These are phyloP conservation scores for Catagonus wagneri DNA, from an alignment of 2,113 vertebrate genomes.

Conservation along the genomic window DNA sequence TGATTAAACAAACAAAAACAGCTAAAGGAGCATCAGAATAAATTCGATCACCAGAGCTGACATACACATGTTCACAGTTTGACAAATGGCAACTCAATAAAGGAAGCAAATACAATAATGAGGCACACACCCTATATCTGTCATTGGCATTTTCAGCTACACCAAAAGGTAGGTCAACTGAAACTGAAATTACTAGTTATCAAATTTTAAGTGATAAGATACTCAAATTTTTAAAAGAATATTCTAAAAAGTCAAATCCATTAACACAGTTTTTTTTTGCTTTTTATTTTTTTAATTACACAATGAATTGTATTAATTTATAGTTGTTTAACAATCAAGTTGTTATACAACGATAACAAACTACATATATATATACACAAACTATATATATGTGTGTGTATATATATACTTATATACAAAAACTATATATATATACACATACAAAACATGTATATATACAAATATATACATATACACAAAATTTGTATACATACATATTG, in stretches of 20 bases:
- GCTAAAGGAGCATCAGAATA: background rate
- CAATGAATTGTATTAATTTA: too few species aligned
- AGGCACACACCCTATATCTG: background rate
- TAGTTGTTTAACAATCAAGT: too few species aligned
- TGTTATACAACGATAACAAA: too few species aligned
- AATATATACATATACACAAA: too few species aligned
- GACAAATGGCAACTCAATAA: background rate
- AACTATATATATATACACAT: too few species aligned
- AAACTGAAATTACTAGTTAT: conserved; percentile 23
- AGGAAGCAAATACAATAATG: background rate
- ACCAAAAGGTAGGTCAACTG: background rate
- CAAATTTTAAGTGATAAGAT: conserved; percentile 24
- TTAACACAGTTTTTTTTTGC: background rate
- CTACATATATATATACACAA: too few species aligned
- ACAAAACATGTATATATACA: too few species aligned
- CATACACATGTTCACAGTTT: background rate
- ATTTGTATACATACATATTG: too few species aligned
- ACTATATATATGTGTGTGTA: too few species aligned
- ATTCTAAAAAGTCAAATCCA: background rate
- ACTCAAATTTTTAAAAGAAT: conserved; percentile 1
- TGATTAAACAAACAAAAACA: conserved; percentile 41
- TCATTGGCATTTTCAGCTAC: background rate
- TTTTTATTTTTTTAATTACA: too few species aligned
- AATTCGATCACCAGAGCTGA: background rate
- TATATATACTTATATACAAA: too few species aligned